Evolutionary conservation across 1,140 invertebrate genomes (phyloP).

Genomic region (Stratiolaelaps scimitus): DNA sequence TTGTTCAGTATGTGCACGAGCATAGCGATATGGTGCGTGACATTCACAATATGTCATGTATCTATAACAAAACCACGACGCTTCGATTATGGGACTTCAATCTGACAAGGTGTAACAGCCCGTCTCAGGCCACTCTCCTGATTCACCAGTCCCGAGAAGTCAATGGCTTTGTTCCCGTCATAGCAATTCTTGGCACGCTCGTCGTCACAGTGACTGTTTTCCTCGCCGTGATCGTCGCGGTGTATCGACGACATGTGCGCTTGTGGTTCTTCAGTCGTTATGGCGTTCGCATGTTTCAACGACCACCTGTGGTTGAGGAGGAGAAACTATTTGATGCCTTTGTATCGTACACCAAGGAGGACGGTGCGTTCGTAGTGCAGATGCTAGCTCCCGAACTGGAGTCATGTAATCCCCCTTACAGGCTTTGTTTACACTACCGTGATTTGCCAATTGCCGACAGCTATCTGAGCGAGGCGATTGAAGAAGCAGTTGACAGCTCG

Average conservation of each 20-base stretch:
- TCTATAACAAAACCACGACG: conserved; percentile 32
- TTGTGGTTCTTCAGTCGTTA: conserved; percentile 79
- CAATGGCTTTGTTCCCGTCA: conserved; percentile 39
- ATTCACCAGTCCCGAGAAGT: background rate
- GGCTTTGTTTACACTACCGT: conserved; percentile 74
- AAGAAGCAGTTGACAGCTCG: conserved; percentile 75
- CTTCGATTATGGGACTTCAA: conserved; percentile 31
- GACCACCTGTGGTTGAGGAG: conserved; percentile 49
- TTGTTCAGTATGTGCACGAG: conserved; percentile 39
- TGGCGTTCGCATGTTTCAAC: conserved; percentile 54
- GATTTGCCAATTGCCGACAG: conserved; percentile 57
- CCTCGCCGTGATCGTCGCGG: conserved; percentile 34
- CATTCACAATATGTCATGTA: conserved; percentile 33
- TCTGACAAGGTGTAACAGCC: conserved; percentile 42
- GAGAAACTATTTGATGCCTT: conserved; percentile 86
- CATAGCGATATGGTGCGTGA: conserved; percentile 38
- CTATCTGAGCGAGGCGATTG: conserved; percentile 61
- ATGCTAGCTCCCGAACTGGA: conserved; percentile 40
- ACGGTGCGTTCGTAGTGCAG: conserved; percentile 76
- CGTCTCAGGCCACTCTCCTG: conserved; percentile 30
- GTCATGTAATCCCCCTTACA: conserved; percentile 63
- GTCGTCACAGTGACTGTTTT: background rate
- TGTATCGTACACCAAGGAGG: conserved; percentile 79
- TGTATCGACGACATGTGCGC: conserved; percentile 67
- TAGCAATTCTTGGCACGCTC: conserved; percentile 33